A percentile compares a stretch with the other conserved stretches of the same genome.
phyloP scores from a whole-genome alignment of 1,140 invertebrate species.

The Anagrus nilaparvatae region DNA sequence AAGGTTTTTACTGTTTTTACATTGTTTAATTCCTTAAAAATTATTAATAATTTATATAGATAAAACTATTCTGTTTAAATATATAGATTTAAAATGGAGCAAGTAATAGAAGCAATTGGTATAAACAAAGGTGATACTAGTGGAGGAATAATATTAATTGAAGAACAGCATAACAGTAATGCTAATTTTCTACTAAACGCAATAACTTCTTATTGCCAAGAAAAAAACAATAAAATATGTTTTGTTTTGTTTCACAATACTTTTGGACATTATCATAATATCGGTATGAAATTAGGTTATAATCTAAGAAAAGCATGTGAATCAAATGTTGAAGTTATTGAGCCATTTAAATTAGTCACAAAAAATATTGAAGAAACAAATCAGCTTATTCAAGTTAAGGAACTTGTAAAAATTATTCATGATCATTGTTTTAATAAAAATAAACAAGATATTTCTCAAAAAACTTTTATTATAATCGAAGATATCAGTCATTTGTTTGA shows the following conservation, averaged over 20 bases:
- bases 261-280: slow-evolving; percentile 58
- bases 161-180: slow-evolving; percentile 56
- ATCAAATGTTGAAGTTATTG: slow-evolving; percentile 45
- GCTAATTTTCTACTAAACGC: slow-evolving; percentile 58
- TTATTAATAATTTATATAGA: too few relatives aligned
- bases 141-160: slow-evolving; percentile 51
- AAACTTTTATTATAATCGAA: slow-evolving; percentile 51
- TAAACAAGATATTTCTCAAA: slow-evolving; percentile 20
- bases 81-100: slow-evolving; percentile 12
- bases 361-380: slow-evolving; percentile 27
- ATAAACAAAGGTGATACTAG: slow-evolving; percentile 46
- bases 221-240: slow-evolving; percentile 46
- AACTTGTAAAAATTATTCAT: slow-evolving; percentile 26
- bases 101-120: slow-evolving; percentile 36
- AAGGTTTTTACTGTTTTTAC: too few relatives aligned
- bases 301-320: slow-evolving; percentile 50
- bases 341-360: slow-evolving; percentile 44
- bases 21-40: too few relatives aligned
- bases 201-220: slow-evolving; percentile 47
- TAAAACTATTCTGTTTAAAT: too few relatives aligned
- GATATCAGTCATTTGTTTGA: slow-evolving; percentile 59
- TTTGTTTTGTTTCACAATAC: slow-evolving; percentile 59
- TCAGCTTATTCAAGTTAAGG: slow-evolving; percentile 26
- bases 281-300: slow-evolving; percentile 62
- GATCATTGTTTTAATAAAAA: slow-evolving; percentile 25